A percentile compares a stretch with the other conserved stretches of the same genome.
Conservation (phyloP, 2,797 vertebrate genomes). For the Smutsia temminckii region DNA sequence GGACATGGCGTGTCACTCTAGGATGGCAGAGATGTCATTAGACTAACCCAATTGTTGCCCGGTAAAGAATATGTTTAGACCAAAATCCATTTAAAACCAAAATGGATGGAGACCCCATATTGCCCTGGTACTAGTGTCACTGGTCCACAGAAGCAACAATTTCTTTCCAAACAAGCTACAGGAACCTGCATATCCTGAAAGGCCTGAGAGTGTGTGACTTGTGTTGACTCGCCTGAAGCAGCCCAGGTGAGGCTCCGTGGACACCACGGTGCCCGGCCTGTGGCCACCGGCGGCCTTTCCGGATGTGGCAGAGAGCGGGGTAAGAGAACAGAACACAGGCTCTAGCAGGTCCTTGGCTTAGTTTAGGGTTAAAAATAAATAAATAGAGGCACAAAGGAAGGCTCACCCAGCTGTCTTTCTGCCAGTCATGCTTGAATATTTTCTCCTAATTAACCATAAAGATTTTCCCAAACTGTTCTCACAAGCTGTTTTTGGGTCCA, state of each 20-base stretch:
- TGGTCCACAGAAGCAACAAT: conserved; percentile 15
- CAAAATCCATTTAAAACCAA: conserved; percentile 59
- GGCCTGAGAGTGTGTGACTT: background rate
- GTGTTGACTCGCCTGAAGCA: background rate
- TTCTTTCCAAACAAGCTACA: background rate
- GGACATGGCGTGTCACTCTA: conserved; percentile 59
- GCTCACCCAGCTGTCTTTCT: background rate
- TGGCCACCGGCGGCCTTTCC: background rate
- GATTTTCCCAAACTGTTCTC: background rate
- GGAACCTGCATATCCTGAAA: background rate
- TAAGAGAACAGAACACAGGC: background rate
- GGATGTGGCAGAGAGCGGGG: background rate
- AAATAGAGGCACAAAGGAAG: background rate
- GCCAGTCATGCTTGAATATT: background rate
- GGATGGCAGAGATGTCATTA: conserved; percentile 38
- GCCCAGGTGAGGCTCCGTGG: background rate
- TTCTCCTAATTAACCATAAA: background rate
- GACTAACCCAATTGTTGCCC: conserved; percentile 67
- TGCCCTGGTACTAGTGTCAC: background rate
- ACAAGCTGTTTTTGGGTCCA: background rate
- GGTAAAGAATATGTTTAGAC: conserved; percentile 62
- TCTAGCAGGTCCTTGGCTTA: background rate
- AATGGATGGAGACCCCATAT: background rate
- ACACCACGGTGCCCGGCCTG: background rate
- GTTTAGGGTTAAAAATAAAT: background rate